Evolutionary conservation across 2,797 vertebrate species (phyloP).

Genomic region (Clarias pachynema): DNA sequence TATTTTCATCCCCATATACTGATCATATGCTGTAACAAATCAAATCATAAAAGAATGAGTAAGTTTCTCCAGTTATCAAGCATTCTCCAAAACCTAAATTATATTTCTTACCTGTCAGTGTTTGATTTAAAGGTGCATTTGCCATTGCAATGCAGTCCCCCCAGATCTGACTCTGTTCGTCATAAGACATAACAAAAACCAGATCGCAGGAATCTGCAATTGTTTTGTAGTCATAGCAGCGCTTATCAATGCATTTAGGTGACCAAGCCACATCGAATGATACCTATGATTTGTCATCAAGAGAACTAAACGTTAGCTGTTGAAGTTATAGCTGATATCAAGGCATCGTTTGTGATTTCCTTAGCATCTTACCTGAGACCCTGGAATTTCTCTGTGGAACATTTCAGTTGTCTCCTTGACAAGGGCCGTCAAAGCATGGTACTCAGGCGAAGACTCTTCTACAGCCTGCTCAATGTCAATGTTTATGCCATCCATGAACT

Average conservation of each 20-base stretch:
- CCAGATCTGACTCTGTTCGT: constrained; percentile 90
- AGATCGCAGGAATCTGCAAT: constrained; percentile 91
- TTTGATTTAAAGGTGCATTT: constrained; percentile 87
- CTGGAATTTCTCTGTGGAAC: constrained; percentile 89
- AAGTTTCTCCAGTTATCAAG: not conserved
- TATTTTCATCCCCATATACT: constrained; percentile 84
- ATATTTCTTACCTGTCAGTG: constrained; percentile 79
- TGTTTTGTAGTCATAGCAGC: constrained; percentile 89
- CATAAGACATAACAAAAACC: constrained; percentile 97
- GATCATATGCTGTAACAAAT: constrained; percentile 80
- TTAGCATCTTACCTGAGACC: constrained; percentile 85
- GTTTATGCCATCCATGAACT: constrained; percentile 97
- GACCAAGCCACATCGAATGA: constrained; percentile 96
- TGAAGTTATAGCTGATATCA: not conserved
- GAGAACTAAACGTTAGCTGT: not conserved
- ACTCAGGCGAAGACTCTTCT: constrained; percentile 76
- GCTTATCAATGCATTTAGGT: constrained; percentile 83
- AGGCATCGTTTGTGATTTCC: not conserved
- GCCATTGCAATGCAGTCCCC: constrained; percentile 89
- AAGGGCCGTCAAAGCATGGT: constrained; percentile 85
- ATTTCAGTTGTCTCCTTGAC: constrained; percentile 87
- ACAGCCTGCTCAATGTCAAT: constrained; percentile 92
- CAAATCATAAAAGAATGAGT: not conserved
- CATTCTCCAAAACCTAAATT: not conserved
- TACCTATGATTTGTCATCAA: constrained; percentile 73